Percentiles rank a stretch among this genome's conserved stretches.
Evolutionary conservation across 23 tunicate species (phyloP).

Genomic region (Trididemnum nubilum): DNA sequence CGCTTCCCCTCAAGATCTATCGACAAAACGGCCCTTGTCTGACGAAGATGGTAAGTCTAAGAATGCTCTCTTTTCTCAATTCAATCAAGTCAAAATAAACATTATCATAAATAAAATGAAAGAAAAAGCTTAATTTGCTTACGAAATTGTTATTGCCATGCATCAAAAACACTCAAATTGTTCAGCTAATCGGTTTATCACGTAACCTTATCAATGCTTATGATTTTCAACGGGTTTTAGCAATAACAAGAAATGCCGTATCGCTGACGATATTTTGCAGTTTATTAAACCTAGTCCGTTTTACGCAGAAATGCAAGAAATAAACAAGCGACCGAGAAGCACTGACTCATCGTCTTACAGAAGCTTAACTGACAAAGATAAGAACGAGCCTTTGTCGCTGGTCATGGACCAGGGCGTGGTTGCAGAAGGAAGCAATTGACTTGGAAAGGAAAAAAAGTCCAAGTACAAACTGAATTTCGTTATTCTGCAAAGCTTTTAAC

Average conservation of each 20-base stretch:
- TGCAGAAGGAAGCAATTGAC: slow-evolving; percentile 21
- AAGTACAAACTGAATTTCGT: background rate
- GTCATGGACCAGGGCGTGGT: slow-evolving; percentile 24
- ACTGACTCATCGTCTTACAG: slow-evolving; percentile 23
- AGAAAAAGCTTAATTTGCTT: too few species aligned
- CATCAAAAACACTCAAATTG: background rate
- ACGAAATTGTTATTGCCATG: too few species aligned
- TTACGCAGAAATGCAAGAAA: slow-evolving; percentile 33
- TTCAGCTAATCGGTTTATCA: background rate
- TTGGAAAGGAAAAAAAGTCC: background rate
- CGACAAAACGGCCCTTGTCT: slow-evolving; percentile 48
- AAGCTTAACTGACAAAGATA: background rate
- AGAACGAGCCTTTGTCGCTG: slow-evolving; percentile 27
- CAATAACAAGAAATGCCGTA: background rate
- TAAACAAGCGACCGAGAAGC: slow-evolving; percentile 15
- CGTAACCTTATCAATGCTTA: background rate
- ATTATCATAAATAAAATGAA: too few species aligned
- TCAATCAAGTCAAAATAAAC: too few species aligned
- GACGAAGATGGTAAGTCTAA: slow-evolving; percentile 33
- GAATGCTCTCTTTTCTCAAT: too few species aligned
- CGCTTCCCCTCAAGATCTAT: slow-evolving; percentile 73
- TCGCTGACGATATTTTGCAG: background rate
- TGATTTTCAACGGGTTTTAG: background rate
- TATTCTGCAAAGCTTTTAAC: background rate
- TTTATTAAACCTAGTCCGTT: background rate